A percentile compares a stretch with the other conserved stretches of the same genome.
These are phyloP conservation scores for Drosophila setosimentum DNA, from an alignment of 2,888 invertebrate genomes.

Conservation along the genomic window DNA sequence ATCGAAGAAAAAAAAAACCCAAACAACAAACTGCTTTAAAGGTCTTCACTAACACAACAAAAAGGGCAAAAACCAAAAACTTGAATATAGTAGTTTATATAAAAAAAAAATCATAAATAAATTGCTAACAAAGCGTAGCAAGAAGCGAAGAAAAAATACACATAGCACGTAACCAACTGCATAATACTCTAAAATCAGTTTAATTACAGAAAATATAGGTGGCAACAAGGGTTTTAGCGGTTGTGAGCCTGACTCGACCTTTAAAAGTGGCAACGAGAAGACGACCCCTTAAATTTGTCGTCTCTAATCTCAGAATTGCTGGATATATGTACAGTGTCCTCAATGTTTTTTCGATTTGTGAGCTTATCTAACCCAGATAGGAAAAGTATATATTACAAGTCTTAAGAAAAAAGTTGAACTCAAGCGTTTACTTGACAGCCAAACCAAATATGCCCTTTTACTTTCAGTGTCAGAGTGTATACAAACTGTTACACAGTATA, in stretches of 20 bases:
- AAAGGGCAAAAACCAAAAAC: conserved; percentile 26
- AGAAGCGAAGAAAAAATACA: conserved; percentile 2
- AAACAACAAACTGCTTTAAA: conserved; percentile 14
- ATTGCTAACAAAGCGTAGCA: conserved; percentile 38
- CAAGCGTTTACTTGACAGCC: too few species aligned
- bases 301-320: background rate
- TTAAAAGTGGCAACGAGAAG: background rate
- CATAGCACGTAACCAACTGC: background rate
- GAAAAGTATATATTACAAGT: background rate
- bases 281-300: background rate
- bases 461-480: background rate
- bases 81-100: conserved; percentile 32
- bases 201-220: background rate
- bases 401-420: background rate
- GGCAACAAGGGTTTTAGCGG: background rate
- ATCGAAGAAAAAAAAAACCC: background rate
- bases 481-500: background rate
- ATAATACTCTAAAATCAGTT: background rate
- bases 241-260: background rate
- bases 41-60: conserved; percentile 17
- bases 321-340: background rate
- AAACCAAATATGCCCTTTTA: background rate
- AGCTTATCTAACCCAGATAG: background rate
- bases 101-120: conserved; percentile 24
- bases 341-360: background rate